Conservation (phyloP, 2,113 vertebrate genomes). For the Terrapene triunguis region DNA sequence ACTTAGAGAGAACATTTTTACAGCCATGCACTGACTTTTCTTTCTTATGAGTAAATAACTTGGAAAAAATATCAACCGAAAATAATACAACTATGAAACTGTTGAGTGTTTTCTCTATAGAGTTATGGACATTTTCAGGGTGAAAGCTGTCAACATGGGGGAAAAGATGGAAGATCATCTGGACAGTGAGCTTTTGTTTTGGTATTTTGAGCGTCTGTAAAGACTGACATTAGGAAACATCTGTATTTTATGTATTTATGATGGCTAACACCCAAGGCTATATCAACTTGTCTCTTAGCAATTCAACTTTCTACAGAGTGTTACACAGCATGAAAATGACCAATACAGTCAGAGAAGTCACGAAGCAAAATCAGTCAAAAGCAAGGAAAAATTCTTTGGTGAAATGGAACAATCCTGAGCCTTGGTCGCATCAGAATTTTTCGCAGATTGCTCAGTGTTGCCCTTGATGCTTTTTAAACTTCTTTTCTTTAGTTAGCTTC, state of each 20-base stretch:
- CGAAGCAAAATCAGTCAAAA: constrained; percentile 10
- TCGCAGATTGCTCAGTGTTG: constrained; percentile 32
- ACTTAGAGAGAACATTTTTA: background rate
- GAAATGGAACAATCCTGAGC: constrained; percentile 26
- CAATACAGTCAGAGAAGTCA: background rate
- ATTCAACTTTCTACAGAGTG: background rate
- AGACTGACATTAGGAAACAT: background rate
- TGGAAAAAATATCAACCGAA: background rate
- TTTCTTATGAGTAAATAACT: background rate
- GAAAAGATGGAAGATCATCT: background rate
- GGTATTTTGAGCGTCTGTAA: background rate
- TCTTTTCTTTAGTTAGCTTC: constrained; percentile 24
- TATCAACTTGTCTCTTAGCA: background rate
- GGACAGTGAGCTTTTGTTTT: background rate
- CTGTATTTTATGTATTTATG: background rate
- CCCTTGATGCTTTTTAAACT: constrained; percentile 11
- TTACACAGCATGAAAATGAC: background rate
- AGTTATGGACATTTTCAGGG: background rate
- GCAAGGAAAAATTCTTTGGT: constrained; percentile 27
- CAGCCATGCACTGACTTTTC: background rate
- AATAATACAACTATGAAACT: background rate
- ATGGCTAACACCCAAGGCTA: background rate
- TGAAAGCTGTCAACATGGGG: rapidly evolving
- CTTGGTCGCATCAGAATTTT: constrained; percentile 9
- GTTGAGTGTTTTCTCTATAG: background rate